phyloP scores from a whole-genome alignment of 2,888 invertebrate species.

The Drosophila acutilabella region DNA sequence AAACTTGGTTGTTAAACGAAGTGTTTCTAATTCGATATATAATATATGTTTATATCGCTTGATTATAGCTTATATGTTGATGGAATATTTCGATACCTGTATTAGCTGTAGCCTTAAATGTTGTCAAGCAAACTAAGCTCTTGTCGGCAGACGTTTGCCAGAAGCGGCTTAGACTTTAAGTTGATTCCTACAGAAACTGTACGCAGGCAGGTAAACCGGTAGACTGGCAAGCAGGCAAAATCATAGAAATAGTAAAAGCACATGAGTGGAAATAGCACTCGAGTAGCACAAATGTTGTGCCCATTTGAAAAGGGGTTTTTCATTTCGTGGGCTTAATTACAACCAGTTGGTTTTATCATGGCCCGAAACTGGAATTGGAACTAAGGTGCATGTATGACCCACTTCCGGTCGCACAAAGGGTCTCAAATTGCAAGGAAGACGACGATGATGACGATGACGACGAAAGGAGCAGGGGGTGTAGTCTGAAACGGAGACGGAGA shows the following conservation, averaged over 20 bases:
- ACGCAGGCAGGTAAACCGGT: neutral
- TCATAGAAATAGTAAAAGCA: conserved; percentile 33
- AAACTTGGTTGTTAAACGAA: too few species aligned
- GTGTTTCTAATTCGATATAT: neutral
- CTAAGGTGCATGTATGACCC: conserved; percentile 72
- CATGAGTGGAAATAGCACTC: conserved; percentile 48
- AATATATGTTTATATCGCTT: neutral
- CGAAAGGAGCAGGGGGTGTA: conserved; percentile 1
- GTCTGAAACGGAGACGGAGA: conserved; percentile 11
- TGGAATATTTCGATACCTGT: conserved; percentile 31
- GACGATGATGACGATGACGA: conserved; percentile 26
- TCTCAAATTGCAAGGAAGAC: conserved; percentile 61
- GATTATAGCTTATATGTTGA: neutral
- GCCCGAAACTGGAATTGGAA: conserved; percentile 41
- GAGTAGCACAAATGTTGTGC: conserved; percentile 67
- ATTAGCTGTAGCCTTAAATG: conserved; percentile 47
- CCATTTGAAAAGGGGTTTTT: conserved; percentile 47
- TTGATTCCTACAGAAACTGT: conserved; percentile 46
- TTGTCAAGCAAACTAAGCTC: conserved; percentile 15
- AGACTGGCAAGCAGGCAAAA: neutral
- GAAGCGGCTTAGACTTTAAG: conserved; percentile 49
- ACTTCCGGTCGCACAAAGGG: conserved; percentile 75
- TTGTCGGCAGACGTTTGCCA: conserved; percentile 7
- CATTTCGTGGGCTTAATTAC: conserved; percentile 72
- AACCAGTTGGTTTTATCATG: conserved; percentile 65